phyloP scores from a whole-genome alignment of 2,113 vertebrate genomes.

The Corythoichthys haematopterus region DNA sequence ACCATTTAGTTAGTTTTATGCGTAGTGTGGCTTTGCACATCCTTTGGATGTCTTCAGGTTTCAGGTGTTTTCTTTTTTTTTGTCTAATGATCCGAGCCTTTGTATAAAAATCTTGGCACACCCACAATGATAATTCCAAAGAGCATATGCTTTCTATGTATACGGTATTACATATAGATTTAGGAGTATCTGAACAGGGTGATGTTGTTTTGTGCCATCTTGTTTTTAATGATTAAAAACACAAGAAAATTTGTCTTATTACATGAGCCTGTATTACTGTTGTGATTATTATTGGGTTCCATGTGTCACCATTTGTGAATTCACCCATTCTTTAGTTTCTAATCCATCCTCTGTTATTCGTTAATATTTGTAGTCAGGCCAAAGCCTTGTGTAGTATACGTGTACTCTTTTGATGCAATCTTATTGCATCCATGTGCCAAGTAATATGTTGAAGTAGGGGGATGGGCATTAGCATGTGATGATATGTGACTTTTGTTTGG shows the following conservation, averaged over 20 bases:
- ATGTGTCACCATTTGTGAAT: not conserved
- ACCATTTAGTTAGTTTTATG: not conserved
- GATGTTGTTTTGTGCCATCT: not conserved
- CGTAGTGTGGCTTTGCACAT: not conserved
- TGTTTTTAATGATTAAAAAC: not conserved
- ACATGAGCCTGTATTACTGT: not conserved
- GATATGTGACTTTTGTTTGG: not conserved
- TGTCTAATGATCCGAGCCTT: not conserved
- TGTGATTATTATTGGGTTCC: not conserved
- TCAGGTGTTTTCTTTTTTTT: not conserved
- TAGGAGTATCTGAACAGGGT: not conserved
- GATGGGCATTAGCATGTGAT: not conserved
- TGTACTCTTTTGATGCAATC: not conserved
- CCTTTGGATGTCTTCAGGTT: not conserved
- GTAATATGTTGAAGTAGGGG: not conserved
- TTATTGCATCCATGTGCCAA: not conserved
- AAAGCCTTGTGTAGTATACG: not conserved
- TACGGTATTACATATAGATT: not conserved
- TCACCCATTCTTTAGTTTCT: not conserved
- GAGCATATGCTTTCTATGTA: not conserved
- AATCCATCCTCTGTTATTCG: not conserved
- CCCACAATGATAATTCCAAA: not conserved
- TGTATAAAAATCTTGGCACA: not conserved
- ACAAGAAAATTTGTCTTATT: not conserved
- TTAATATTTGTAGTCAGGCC: not conserved